Evolutionary conservation across 2,113 vertebrate genomes (phyloP).

Genomic region (Dolichotis patagonum): DNA sequence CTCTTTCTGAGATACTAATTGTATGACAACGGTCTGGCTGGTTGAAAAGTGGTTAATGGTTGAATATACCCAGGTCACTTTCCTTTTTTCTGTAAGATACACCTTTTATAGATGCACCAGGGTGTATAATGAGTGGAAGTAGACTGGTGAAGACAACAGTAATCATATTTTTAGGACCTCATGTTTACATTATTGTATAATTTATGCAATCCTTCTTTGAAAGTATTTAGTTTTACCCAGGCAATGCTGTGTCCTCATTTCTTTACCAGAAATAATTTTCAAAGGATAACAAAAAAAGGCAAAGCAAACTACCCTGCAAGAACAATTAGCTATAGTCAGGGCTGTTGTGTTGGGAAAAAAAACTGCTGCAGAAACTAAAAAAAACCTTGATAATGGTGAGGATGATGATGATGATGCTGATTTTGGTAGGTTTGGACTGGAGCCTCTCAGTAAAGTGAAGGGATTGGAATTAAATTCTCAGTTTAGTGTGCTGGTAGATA

Average conservation of each 20-base stretch:
- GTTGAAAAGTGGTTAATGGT: not conserved
- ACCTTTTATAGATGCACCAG: slow-evolving; percentile 4
- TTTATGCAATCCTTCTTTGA: slow-evolving; percentile 11
- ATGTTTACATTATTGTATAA: not conserved
- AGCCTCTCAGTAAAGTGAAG: not conserved
- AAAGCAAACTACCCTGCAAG: not conserved
- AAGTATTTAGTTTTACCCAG: not conserved
- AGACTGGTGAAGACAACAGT: not conserved
- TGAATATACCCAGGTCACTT: not conserved
- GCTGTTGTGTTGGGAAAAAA: not conserved
- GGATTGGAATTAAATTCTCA: slow-evolving; percentile 15
- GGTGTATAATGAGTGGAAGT: not conserved
- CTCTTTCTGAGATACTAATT: slow-evolving; percentile 23
- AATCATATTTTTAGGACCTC: not conserved
- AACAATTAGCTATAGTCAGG: not conserved
- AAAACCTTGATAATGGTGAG: no score
- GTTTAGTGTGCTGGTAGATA: not conserved
- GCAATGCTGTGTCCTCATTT: not conserved
- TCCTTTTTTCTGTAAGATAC: slow-evolving; percentile 13
- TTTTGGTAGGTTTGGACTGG: not conserved
- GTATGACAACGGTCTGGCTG: not conserved
- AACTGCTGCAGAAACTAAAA: not conserved
- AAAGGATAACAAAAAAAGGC: slow-evolving; percentile 19
- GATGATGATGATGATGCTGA: no score
- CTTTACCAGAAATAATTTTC: slow-evolving; percentile 19